Evolutionary conservation across 2,888 invertebrate species (phyloP).

Genomic region (Eubasilissa splendida): DNA sequence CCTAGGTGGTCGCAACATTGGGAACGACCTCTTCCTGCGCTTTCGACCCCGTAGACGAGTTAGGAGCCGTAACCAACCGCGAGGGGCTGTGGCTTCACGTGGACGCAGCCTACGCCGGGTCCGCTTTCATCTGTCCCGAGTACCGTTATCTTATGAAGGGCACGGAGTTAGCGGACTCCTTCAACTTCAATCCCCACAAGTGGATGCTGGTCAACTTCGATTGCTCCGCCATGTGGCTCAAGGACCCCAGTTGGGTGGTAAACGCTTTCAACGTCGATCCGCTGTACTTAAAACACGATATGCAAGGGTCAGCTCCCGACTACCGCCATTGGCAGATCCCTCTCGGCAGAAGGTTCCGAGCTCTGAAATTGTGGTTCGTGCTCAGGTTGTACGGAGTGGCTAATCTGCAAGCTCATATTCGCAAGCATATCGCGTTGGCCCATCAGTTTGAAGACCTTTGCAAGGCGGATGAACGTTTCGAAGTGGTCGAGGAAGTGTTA

Average conservation of each 20-base stretch:
- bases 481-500: slow-evolving; percentile 89
- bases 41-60: slow-evolving; percentile 91
- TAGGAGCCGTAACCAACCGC: slow-evolving; percentile 90
- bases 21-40: slow-evolving; percentile 98
- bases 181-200: slow-evolving; percentile 99
- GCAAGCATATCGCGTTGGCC: slow-evolving; percentile 89
- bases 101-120: slow-evolving; percentile 97
- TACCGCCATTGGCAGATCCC: slow-evolving; percentile 99
- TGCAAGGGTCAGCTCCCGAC: slow-evolving; percentile 91
- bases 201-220: slow-evolving; percentile 99
- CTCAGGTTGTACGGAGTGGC: slow-evolving; percentile 90
- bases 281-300: slow-evolving; percentile 94
- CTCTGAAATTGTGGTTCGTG: slow-evolving; percentile 97
- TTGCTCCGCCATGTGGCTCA: slow-evolving; percentile 98
- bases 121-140: slow-evolving; percentile 97
- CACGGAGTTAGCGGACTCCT: slow-evolving; percentile 92
- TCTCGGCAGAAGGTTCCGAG: slow-evolving; percentile 91
- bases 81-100: slow-evolving; percentile 93
- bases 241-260: slow-evolving; percentile 90
- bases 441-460: slow-evolving; percentile 90
- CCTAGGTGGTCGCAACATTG: slow-evolving; percentile 86
- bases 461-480: slow-evolving; percentile 85
- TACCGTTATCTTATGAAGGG: slow-evolving; percentile 92
- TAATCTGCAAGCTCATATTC: slow-evolving; percentile 88
- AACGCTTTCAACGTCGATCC: slow-evolving; percentile 98